phyloP scores from a whole-genome alignment of 2,113 vertebrate genomes.

The rat (Rattus norvegicus) region GRCr8 NC_086023.1:137954001-137954500 shows the following conservation, averaged over 20 bases:
- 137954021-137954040: not conserved
- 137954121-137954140: not conserved
- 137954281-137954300: conserved; percentile 45
- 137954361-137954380: too few relatives aligned
- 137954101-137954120: not conserved
- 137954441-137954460: not conserved
- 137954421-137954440: not conserved
- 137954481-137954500: not conserved
- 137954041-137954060: not conserved
- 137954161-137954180: not conserved
- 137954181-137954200: not conserved
- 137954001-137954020: not conserved
- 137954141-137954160: not conserved
- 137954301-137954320: not conserved
- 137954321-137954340: not conserved
- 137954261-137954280: conserved; percentile 87
- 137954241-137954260: not conserved
- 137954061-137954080: not conserved
- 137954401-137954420: conserved; percentile 91
- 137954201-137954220: not conserved
- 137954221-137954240: not conserved
- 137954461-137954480: not conserved
- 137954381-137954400: not conserved
- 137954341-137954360: too few relatives aligned
- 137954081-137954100: not conserved